Percentiles rank a stretch among this genome's conserved stretches.
These are phyloP conservation scores for Seriola aureovittata DNA, from an alignment of 2,113 vertebrate genomes.

Conservation along the genomic window DNA sequence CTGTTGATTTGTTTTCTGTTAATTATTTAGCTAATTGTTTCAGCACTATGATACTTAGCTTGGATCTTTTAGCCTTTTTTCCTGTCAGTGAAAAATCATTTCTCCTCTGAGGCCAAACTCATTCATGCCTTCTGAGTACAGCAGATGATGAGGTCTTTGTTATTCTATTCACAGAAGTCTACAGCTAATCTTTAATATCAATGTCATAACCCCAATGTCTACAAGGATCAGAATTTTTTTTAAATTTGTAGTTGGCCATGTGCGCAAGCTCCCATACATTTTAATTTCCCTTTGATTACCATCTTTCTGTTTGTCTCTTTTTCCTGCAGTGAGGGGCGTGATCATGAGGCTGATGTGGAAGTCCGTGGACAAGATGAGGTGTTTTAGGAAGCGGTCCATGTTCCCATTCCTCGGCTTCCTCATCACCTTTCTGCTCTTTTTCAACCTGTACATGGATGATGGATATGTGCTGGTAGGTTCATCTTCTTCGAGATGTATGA, in stretches of 20 bases:
- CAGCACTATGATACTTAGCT: neutral
- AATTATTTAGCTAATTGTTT: neutral
- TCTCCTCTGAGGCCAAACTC: neutral
- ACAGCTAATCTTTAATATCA: conserved; percentile 11
- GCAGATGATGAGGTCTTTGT: conserved; percentile 16
- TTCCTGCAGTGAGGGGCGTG: conserved; percentile 64
- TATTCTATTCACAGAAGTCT: neutral
- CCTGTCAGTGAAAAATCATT: neutral
- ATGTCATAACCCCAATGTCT: conserved; percentile 8
- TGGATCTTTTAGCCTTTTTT: no score
- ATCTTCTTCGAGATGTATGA: neutral
- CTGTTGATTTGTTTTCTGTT: neutral
- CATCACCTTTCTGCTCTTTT: conserved; percentile 92
- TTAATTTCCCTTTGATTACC: neutral
- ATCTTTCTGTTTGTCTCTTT: conserved; percentile 44
- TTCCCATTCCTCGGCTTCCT: conserved; percentile 93
- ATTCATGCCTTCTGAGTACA: neutral
- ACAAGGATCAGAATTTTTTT: neutral
- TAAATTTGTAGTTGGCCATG: neutral
- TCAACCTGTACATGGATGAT: conserved; percentile 96
- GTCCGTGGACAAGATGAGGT: conserved; percentile 95
- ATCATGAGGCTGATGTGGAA: conserved; percentile 87
- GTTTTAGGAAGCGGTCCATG: conserved; percentile 92
- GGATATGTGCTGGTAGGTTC: conserved; percentile 92
- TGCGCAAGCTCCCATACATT: neutral